Evolutionary conservation across 2,888 invertebrate species (phyloP).

Genomic region (Deroplatys truncata): DNA sequence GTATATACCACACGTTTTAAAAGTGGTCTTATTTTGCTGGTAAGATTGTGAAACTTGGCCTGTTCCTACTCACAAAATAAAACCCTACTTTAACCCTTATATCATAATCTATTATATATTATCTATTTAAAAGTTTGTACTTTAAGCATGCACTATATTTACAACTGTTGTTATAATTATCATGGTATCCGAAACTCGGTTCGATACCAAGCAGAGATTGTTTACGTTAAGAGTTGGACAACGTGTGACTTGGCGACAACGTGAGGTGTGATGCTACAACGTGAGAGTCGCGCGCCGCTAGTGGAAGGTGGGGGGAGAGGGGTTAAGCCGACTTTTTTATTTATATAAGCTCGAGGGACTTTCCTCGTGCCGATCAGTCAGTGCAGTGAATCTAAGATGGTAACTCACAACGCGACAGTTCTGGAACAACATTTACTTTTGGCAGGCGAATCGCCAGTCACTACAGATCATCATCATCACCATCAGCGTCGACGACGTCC

Average conservation of each 20-base stretch:
- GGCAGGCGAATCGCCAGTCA: conserved; percentile 20
- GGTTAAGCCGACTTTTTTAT: background rate
- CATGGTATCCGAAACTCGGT: background rate
- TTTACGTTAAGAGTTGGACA: background rate
- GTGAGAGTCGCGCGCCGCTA: background rate
- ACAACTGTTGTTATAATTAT: too few species aligned
- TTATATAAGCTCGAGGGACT: conserved; percentile 3
- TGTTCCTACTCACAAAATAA: too few species aligned
- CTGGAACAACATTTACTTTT: conserved; percentile 30
- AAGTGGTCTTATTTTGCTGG: too few species aligned
- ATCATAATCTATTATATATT: too few species aligned
- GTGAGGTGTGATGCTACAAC: background rate
- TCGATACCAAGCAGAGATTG: background rate
- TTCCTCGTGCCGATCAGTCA: background rate
- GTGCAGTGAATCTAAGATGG: conserved; percentile 10
- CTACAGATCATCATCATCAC: background rate
- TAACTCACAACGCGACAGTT: conserved; percentile 30
- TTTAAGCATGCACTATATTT: too few species aligned
- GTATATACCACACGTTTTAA: too few species aligned
- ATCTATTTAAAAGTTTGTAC: too few species aligned
- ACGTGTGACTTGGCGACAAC: background rate
- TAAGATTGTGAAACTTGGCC: too few species aligned
- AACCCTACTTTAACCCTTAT: too few species aligned
- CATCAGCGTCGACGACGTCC: background rate
- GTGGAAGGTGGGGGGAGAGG: background rate